phyloP scores from a whole-genome alignment of 53 echinoderm and acorn worm species.

The Antedon mediterranea region DNA sequence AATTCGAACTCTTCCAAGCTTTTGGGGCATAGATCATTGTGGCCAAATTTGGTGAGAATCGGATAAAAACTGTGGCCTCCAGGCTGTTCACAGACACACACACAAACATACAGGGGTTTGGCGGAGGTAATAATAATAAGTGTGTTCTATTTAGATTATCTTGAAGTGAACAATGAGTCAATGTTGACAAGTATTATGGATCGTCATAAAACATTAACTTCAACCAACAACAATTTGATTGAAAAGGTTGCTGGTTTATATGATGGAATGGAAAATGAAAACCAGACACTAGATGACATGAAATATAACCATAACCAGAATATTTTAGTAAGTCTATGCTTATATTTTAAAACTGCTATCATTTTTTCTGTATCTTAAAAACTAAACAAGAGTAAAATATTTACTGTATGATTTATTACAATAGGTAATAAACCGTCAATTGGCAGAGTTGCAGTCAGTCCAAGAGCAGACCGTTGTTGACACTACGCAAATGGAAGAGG shows the following conservation, averaged over 20 bases:
- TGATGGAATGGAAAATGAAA: constrained; percentile 62
- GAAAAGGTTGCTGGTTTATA: constrained; percentile 53
- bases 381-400: no score
- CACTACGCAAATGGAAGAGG: constrained; percentile 69
- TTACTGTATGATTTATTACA: background rate
- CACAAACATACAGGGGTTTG: no score
- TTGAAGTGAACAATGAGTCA: constrained; percentile 81
- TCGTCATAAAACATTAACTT: constrained; percentile 69
- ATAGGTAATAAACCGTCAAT: constrained; percentile 70
- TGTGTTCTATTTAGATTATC: constrained; percentile 43
- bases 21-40: no score
- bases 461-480: constrained; percentile 56
- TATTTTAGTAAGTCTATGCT: constrained; percentile 80
- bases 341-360: no score
- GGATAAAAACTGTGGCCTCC: no score
- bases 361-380: no score
- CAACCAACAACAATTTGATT: constrained; percentile 57
- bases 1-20: no score
- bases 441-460: constrained; percentile 66
- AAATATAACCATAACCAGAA: constrained; percentile 76
- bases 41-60: no score
- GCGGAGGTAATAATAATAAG: background rate
- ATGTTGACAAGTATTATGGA: constrained; percentile 93
- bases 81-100: no score
- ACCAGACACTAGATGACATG: constrained; percentile 54